Percentiles rank a stretch among this genome's conserved stretches.
These are phyloP conservation scores for Hesperia comma DNA, from an alignment of 2,888 invertebrate genomes.

Conservation along the genomic window DNA sequence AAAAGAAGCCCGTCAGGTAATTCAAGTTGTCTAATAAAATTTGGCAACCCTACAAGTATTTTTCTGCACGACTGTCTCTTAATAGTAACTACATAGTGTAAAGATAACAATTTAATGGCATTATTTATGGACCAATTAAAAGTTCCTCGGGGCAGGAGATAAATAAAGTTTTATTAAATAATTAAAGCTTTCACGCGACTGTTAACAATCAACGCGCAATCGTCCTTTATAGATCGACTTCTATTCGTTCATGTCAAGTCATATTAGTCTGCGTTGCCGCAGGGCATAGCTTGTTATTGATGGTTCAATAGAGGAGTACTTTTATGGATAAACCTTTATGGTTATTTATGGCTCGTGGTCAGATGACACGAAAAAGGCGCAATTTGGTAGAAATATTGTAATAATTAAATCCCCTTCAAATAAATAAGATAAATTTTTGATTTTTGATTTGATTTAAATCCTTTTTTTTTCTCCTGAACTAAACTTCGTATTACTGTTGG, in stretches of 20 bases:
- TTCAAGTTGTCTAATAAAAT: background rate
- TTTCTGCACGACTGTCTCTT: background rate
- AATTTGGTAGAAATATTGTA: too few relatives aligned
- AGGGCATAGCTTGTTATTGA: too few relatives aligned
- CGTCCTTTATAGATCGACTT: conserved; percentile 27
- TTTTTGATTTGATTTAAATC: too few relatives aligned
- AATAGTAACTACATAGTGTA: conserved; percentile 24
- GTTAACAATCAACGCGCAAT: conserved; percentile 20
- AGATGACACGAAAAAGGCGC: too few relatives aligned
- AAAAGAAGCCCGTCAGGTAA: background rate
- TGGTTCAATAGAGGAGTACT: too few relatives aligned
- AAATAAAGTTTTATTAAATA: conserved; percentile 31
- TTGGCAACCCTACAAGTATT: background rate
- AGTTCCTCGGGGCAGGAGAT: conserved; percentile 21
- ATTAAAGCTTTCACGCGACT: conserved; percentile 19
- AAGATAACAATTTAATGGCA: conserved; percentile 37
- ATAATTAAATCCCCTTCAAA: too few relatives aligned
- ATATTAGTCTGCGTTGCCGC: background rate
- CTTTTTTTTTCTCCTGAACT: too few relatives aligned
- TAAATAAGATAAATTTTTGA: too few relatives aligned
- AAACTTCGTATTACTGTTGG: too few relatives aligned
- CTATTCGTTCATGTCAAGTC: conserved; percentile 15
- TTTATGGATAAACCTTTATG: too few relatives aligned
- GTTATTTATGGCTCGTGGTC: too few relatives aligned
- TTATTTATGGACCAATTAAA: conserved; percentile 42